phyloP scores from a whole-genome alignment of 2,888 invertebrate genomes.

The Sericinus montela region DNA sequence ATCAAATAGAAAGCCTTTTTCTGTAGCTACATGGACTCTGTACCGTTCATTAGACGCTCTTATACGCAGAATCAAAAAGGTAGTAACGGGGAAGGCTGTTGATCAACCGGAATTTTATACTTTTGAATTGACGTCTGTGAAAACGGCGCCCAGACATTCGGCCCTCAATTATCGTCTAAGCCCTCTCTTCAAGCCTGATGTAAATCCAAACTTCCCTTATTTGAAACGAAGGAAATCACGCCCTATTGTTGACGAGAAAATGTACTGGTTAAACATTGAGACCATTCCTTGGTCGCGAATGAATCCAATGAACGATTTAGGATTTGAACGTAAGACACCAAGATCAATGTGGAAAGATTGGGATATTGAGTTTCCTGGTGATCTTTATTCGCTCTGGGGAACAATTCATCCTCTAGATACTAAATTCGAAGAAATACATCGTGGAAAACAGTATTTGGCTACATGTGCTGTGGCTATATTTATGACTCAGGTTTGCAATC shows the following conservation, averaged over 20 bases:
- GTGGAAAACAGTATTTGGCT: constrained; percentile 82
- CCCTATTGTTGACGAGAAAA: constrained; percentile 65
- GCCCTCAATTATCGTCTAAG: constrained; percentile 63
- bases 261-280: constrained; percentile 69
- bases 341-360: constrained; percentile 81
- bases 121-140: constrained; percentile 77
- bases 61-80: constrained; percentile 46
- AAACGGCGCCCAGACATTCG: constrained; percentile 69
- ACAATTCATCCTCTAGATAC: constrained; percentile 80
- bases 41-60: constrained; percentile 56
- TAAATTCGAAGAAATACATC: constrained; percentile 70
- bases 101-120: constrained; percentile 72
- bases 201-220: constrained; percentile 58
- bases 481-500: constrained; percentile 78
- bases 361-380: constrained; percentile 83
- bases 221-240: constrained; percentile 45
- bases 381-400: constrained; percentile 84
- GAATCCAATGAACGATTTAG: constrained; percentile 54
- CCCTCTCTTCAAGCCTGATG: constrained; percentile 62
- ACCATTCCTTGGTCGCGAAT: constrained; percentile 63
- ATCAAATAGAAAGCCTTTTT: constrained; percentile 13
- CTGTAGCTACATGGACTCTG: constrained; percentile 69
- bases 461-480: constrained; percentile 79
- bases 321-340: constrained; percentile 51
- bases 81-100: constrained; percentile 31